Conservation (phyloP, 2,888 invertebrate species). For the Argyresthia goedartella region DNA sequence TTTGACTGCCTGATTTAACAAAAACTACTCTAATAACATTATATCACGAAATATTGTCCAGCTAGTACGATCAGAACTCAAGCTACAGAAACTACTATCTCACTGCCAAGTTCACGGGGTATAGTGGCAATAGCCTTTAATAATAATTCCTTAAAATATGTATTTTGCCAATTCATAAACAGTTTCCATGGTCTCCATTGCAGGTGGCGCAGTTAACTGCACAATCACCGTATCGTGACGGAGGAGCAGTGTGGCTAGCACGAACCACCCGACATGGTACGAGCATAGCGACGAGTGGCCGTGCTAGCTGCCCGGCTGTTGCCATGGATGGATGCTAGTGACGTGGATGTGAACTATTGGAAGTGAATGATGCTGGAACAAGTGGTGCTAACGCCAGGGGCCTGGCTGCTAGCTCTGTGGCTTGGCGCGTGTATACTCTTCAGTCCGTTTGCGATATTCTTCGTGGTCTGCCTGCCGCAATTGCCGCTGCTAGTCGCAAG, state of each 20-base stretch:
- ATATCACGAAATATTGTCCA: no score
- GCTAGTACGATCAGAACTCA: no score
- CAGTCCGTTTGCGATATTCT: slow-evolving; percentile 76
- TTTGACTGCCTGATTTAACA: no score
- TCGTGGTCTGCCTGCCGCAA: slow-evolving; percentile 77
- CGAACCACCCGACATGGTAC: not conserved
- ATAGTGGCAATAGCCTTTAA: no score
- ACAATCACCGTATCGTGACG: slow-evolving; percentile 16
- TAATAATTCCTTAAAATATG: no score
- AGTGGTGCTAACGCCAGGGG: slow-evolving; percentile 45
- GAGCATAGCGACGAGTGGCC: slow-evolving; percentile 17
- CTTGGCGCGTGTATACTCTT: slow-evolving; percentile 74
- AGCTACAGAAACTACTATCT: no score
- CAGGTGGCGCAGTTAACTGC: slow-evolving; percentile 62
- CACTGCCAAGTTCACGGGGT: no score
- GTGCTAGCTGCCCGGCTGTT: no score
- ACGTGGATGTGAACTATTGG: slow-evolving; percentile 15
- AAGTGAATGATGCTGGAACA: slow-evolving; percentile 48
- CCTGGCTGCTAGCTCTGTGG: slow-evolving; percentile 75
- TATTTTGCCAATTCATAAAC: no score
- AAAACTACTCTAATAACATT: no score
- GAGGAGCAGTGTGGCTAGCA: not conserved
- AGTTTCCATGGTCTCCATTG: slow-evolving; percentile 10
- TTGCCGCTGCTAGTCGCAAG: slow-evolving; percentile 76
- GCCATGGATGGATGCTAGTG: slow-evolving; percentile 1